These are phyloP conservation scores for Whitmania pigra DNA, from an alignment of 1,140 invertebrate species.

Conservation along the genomic window DNA sequence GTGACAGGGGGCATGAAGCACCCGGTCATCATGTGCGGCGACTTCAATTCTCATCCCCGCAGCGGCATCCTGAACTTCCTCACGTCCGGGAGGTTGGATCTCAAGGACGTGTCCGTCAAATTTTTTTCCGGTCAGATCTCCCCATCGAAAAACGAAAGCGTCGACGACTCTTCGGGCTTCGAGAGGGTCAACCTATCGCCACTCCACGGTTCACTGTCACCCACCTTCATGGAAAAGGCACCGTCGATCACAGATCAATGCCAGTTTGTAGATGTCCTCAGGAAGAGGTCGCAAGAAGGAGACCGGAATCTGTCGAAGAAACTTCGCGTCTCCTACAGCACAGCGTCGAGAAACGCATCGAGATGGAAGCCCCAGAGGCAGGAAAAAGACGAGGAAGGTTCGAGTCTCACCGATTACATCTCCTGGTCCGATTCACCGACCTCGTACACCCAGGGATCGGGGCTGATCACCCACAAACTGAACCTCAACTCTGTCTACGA, in stretches of 20 bases:
- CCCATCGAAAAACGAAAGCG: slow-evolving; percentile 29
- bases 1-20: slow-evolving; percentile 43
- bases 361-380: background rate
- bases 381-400: background rate
- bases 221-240: slow-evolving; percentile 45
- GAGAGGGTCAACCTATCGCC: slow-evolving; percentile 23
- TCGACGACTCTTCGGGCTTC: slow-evolving; percentile 11
- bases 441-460: slow-evolving; percentile 19
- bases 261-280: slow-evolving; percentile 48
- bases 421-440: background rate
- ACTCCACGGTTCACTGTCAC: background rate
- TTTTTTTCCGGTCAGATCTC: slow-evolving; percentile 36
- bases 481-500: slow-evolving; percentile 37
- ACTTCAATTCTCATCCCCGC: slow-evolving; percentile 68
- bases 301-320: background rate
- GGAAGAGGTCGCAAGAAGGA: background rate
- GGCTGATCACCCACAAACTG: slow-evolving; percentile 33
- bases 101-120: slow-evolving; percentile 37
- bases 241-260: slow-evolving; percentile 55
- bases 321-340: background rate
- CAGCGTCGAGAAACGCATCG: background rate
- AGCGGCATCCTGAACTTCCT: slow-evolving; percentile 61
- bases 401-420: background rate
- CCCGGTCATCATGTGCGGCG: slow-evolving; percentile 72
- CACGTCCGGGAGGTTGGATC: slow-evolving; percentile 52